Evolutionary conservation across 2,113 vertebrate genomes (phyloP).

Genomic region (Herpetotheres cachinnans): DNA sequence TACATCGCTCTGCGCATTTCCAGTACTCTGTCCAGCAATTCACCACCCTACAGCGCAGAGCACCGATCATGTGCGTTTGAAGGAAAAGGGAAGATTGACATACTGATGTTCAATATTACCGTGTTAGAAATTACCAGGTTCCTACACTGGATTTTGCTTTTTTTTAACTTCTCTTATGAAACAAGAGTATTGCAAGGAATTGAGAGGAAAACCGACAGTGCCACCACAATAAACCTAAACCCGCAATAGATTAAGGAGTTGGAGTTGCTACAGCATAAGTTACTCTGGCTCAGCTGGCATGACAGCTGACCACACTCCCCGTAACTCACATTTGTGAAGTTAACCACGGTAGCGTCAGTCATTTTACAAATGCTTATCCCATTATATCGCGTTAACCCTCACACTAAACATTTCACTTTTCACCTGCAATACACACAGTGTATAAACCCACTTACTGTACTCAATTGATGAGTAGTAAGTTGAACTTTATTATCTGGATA

Average conservation of each 20-base stretch:
- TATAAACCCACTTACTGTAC: neutral
- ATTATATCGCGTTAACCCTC: neutral
- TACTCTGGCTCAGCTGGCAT: neutral
- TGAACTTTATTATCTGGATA: neutral
- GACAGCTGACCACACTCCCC: neutral
- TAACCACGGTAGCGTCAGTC: neutral
- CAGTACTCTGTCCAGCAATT: neutral
- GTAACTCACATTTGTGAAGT: neutral
- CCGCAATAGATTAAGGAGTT: neutral
- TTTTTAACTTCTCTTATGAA: neutral
- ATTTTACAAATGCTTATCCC: neutral
- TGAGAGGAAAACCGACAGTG: neutral
- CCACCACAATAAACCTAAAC: neutral
- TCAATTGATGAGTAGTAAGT: fast-evolving
- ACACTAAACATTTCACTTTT: neutral
- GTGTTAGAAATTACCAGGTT: neutral
- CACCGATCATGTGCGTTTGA: no score
- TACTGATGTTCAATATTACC: neutral
- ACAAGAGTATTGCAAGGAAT: neutral
- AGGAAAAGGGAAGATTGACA: neutral
- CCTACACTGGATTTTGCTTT: neutral
- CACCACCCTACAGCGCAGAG: neutral
- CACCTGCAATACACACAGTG: neutral
- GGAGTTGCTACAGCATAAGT: neutral
- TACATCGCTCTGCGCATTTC: neutral